Evolutionary conservation across 1,140 invertebrate genomes (phyloP).

Genomic region (Oncopodura yosiiana): DNA sequence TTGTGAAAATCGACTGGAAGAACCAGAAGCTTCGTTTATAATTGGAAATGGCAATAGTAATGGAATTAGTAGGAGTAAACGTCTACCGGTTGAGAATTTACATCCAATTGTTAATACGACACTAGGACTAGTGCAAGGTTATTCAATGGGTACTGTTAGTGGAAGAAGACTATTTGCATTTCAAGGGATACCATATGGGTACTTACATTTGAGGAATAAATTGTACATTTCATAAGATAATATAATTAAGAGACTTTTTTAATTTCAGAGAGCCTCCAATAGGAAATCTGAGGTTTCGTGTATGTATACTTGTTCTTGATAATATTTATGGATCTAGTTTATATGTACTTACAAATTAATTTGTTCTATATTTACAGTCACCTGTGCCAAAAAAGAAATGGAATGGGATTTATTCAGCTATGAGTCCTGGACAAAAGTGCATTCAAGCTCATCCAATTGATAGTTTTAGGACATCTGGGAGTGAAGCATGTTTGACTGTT

Average conservation of each 20-base stretch:
- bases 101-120: background rate
- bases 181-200: constrained; percentile 74
- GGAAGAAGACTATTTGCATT: constrained; percentile 40
- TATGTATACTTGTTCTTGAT: background rate
- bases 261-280: constrained; percentile 60
- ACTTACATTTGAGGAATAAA: too few species aligned
- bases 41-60: too few species aligned
- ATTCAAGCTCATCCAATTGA: background rate
- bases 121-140: background rate
- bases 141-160: constrained; percentile 1
- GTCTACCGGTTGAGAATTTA: background rate
- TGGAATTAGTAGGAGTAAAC: too few species aligned
- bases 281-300: constrained; percentile 50
- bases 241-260: too few species aligned
- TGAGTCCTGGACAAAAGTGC: background rate
- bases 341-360: background rate
- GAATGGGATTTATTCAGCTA: background rate
- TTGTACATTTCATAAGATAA: too few species aligned
- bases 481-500: background rate
- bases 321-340: background rate
- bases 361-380: background rate
- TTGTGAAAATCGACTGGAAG: too few species aligned
- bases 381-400: background rate
- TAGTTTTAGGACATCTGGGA: background rate
- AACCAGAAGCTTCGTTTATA: too few species aligned